A percentile compares a stretch with the other conserved stretches of the same genome.
These are phyloP conservation scores for Eurystomus glaucurus DNA, from an alignment of 2,797 vertebrate genomes.

Conservation along the genomic window DNA sequence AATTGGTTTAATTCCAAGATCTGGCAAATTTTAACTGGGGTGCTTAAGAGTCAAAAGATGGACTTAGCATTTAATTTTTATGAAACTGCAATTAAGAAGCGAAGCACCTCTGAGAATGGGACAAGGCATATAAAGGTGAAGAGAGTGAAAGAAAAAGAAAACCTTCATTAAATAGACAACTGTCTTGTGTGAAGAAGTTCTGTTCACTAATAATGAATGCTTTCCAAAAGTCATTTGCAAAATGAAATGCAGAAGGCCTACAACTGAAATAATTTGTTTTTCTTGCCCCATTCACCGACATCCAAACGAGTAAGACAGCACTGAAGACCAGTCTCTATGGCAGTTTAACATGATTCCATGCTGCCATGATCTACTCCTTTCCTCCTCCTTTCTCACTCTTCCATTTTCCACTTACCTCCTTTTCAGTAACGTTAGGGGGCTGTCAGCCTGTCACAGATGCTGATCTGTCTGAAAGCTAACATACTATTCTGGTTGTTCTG, in stretches of 20 bases:
- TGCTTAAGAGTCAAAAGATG: neutral
- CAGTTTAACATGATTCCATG: neutral
- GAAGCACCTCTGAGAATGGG: neutral
- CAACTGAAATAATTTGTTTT: neutral
- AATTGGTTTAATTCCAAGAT: neutral
- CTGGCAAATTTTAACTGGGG: neutral
- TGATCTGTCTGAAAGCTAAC: neutral
- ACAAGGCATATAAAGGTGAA: neutral
- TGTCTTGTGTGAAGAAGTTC: neutral
- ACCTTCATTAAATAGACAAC: neutral
- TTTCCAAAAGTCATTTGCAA: neutral
- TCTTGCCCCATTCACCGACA: neutral
- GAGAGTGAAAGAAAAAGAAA: neutral
- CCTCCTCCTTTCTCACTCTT: neutral
- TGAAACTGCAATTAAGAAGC: neutral
- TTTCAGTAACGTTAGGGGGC: neutral
- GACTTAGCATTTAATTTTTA: neutral
- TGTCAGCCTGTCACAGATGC: neutral
- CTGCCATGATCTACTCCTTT: neutral
- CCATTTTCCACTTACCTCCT: neutral
- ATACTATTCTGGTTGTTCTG: rapidly evolving
- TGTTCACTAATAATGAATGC: neutral
- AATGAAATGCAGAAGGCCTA: neutral
- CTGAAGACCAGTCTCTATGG: neutral
- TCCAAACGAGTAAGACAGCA: neutral